Conservation (phyloP, 2,113 vertebrate species). For the Hemiprocne comata region DNA sequence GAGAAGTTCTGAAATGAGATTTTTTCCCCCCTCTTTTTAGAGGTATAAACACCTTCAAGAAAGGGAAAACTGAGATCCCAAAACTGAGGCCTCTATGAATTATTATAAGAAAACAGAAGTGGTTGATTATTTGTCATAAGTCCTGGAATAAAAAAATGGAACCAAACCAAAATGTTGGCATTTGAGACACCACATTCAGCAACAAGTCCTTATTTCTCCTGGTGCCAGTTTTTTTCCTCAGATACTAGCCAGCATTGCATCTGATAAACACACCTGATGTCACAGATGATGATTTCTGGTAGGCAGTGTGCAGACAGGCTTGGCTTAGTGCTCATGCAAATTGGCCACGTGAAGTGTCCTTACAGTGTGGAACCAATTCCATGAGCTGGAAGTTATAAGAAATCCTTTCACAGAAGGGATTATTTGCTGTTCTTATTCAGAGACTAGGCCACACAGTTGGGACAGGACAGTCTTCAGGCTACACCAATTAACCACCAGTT, state of each 20-base stretch:
- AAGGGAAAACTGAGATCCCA: neutral
- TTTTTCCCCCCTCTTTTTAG: fast-evolving
- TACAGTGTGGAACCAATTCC: neutral
- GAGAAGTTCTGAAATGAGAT: neutral
- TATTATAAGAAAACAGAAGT: neutral
- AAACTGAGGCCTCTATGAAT: neutral
- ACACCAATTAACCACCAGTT: neutral
- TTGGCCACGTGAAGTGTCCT: neutral
- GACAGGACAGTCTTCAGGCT: neutral
- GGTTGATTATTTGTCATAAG: neutral
- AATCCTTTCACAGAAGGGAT: neutral
- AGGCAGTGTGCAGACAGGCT: neutral
- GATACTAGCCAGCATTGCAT: neutral
- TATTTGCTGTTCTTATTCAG: neutral
- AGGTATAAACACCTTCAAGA: neutral
- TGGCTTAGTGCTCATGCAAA: neutral
- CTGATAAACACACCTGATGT: neutral
- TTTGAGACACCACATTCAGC: neutral
- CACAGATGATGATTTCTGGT: neutral
- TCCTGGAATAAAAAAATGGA: neutral
- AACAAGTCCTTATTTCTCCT: neutral
- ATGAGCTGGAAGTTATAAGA: neutral
- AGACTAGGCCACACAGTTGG: neutral
- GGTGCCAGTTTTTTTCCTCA: neutral
- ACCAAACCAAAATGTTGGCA: neutral